phyloP scores from a whole-genome alignment of 1,140 invertebrate species.

The Micrasema minimum region DNA sequence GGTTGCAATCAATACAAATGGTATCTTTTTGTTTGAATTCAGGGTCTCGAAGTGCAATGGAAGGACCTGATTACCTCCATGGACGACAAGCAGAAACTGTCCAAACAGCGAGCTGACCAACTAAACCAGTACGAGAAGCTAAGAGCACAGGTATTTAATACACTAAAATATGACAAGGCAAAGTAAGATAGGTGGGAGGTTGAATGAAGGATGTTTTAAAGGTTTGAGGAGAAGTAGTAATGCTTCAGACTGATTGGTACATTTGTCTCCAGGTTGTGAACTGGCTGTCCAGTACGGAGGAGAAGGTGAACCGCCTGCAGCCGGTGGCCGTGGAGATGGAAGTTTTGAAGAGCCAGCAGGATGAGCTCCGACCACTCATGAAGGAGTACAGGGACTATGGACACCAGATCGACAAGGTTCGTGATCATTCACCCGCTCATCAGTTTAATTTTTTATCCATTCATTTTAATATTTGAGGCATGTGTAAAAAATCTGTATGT shows the following conservation, averaged over 20 bases:
- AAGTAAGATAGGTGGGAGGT: no score
- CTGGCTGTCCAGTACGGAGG: slow-evolving; percentile 87
- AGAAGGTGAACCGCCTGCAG: slow-evolving; percentile 75
- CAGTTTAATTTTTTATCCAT: no score
- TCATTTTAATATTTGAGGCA: no score
- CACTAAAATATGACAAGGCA: no score
- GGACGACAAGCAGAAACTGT: slow-evolving; percentile 85
- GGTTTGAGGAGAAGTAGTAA: no score
- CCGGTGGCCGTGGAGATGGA: slow-evolving; percentile 90
- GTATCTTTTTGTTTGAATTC: slow-evolving; percentile 33
- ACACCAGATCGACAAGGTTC: slow-evolving; percentile 83
- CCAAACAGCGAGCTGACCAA: slow-evolving; percentile 84
- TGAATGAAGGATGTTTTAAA: no score
- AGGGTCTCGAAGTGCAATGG: slow-evolving; percentile 88
- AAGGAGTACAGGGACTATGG: slow-evolving; percentile 92
- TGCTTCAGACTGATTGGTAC: no score
- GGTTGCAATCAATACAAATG: no score
- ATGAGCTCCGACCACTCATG: slow-evolving; percentile 88
- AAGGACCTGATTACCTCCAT: slow-evolving; percentile 82
- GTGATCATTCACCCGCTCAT: no score
- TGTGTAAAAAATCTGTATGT: no score
- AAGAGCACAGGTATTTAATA: slow-evolving; percentile 74
- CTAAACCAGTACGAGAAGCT: slow-evolving; percentile 86
- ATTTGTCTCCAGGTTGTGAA: slow-evolving; percentile 71
- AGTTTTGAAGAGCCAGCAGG: slow-evolving; percentile 82